Percentiles rank a stretch among this genome's conserved stretches.
These are phyloP conservation scores for Hydropsyche betteni DNA, from an alignment of 2,888 invertebrate genomes.

Conservation along the genomic window DNA sequence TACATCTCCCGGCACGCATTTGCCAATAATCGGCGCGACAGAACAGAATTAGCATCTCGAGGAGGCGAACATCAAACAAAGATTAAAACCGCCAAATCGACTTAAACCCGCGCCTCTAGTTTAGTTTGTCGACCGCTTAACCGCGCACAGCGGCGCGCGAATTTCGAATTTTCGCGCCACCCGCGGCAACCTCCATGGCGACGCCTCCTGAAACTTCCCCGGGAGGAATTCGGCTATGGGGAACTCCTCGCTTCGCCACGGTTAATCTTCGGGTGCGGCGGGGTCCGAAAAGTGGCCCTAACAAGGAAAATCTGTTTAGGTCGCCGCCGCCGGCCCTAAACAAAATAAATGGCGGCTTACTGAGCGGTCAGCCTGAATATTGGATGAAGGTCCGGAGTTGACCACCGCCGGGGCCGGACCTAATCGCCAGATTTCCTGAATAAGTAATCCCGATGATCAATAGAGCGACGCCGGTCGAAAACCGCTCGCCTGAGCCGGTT, in stretches of 20 bases:
- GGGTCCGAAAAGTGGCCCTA: conserved; percentile 38
- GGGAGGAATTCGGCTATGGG: not conserved
- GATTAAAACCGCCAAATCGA: too few relatives aligned
- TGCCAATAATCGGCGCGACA: not conserved
- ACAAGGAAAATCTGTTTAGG: conserved; percentile 43
- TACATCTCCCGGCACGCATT: not conserved
- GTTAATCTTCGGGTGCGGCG: conserved; percentile 13
- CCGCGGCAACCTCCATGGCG: too few relatives aligned
- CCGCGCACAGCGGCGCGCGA: not conserved
- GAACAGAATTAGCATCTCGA: too few relatives aligned
- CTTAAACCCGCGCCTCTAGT: too few relatives aligned
- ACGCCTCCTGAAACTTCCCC: not conserved
- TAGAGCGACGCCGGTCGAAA: conserved; percentile 16
- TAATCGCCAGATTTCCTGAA: conserved; percentile 28
- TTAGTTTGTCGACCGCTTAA: not conserved
- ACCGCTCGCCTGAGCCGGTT: too few relatives aligned
- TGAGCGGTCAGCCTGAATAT: conserved; percentile 41
- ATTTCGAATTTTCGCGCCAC: too few relatives aligned
- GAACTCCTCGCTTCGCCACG: not conserved
- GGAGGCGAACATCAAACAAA: too few relatives aligned
- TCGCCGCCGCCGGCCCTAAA: conserved; percentile 36
- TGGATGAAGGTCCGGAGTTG: conserved; percentile 42
- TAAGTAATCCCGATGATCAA: conserved; percentile 37
- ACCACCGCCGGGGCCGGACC: conserved; percentile 35
- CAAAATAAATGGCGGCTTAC: conserved; percentile 45